Percentiles rank a stretch among this genome's conserved stretches.
phyloP scores from a whole-genome alignment of 2,888 invertebrate species.

The Eupithecia inturbata region DNA sequence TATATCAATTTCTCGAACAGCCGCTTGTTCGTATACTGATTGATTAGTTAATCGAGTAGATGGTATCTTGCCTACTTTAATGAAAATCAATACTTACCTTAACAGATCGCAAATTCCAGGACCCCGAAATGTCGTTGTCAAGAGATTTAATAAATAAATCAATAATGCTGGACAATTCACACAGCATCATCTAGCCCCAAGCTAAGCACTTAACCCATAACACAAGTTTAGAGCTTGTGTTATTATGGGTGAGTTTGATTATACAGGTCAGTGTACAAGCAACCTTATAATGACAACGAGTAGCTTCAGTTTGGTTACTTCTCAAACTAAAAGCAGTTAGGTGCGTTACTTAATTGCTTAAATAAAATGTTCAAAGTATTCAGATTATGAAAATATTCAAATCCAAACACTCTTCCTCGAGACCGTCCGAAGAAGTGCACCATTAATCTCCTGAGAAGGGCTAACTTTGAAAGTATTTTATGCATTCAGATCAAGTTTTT shows the following conservation, averaged over 20 bases:
- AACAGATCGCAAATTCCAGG: not conserved
- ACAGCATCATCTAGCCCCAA: too few relatives aligned
- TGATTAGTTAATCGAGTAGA: too few relatives aligned
- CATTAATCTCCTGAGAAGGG: constrained; percentile 21
- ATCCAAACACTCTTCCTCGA: constrained; percentile 5
- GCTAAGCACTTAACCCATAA: too few relatives aligned
- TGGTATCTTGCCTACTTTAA: too few relatives aligned
- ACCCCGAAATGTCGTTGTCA: not conserved
- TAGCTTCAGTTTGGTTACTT: not conserved
- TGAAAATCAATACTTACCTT: too few relatives aligned
- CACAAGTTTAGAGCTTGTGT: too few relatives aligned
- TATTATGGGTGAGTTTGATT: too few relatives aligned
- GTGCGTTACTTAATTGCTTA: not conserved
- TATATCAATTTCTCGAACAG: too few relatives aligned
- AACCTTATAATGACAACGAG: not conserved
- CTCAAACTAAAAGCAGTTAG: not conserved
- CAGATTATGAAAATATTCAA: constrained; percentile 1
- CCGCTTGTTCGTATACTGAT: too few relatives aligned
- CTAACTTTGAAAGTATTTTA: constrained; percentile 25
- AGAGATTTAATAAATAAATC: too few relatives aligned
- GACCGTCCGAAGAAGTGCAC: not conserved
- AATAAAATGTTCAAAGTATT: not conserved
- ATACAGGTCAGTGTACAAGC: not conserved
- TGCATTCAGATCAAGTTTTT: constrained; percentile 32
- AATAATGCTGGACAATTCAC: too few relatives aligned